Evolutionary conservation across 1,140 invertebrate species (phyloP), one percentile per base, ranked within the genome.

Genomic region (Brachionus koreanus): DNA sequence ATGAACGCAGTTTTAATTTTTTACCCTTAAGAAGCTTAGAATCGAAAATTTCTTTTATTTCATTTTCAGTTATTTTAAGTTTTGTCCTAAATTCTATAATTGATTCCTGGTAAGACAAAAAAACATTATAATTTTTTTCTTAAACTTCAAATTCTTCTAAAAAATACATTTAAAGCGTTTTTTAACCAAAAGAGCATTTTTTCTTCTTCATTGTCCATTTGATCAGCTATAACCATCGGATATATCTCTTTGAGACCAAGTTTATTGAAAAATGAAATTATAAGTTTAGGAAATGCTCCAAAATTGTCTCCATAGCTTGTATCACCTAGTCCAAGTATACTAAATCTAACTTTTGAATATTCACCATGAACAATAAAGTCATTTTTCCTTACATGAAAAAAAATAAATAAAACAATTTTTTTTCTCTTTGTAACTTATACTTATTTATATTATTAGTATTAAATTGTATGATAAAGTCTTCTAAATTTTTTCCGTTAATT

Each of bases 401-500:
- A n/a, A 9, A 9, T 9, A n/a, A 37, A 2, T n/a, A 7, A 16
- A 13, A 13, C 57, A 57, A 79, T 29, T 35, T 43, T 42, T 72
- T 72, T 43, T n/a, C 2, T 29, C 12, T 6, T 61, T 61, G 7
- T 16, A 72, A 72, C 3, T 29, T 5, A 29, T 74, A 74, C 69
- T 43, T 13, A 43, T 43, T 25, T 12, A 13, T 12, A 4, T n/a
- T n/a, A n/a, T n/a, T n/a, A n/a, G n/a, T n/a, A n/a, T n/a, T n/a
- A n/a, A n/a, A n/a, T n/a, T n/a, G n/a, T n/a, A n/a, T n/a, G n/a
- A 74, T 74, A 5, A 25, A 57, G 25, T 46, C 76, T 16, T 77
- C 57, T 29, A 63, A 76, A 84, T 86, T 94, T 90, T 96, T 93
- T 82, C 95, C 96, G 88, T 97, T 97, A 90, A 97, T 95, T 5